Base-by-base conservation (phyloP, 2,797 vertebrate genomes). In the Erpetoichthys calabaricus region DNA sequence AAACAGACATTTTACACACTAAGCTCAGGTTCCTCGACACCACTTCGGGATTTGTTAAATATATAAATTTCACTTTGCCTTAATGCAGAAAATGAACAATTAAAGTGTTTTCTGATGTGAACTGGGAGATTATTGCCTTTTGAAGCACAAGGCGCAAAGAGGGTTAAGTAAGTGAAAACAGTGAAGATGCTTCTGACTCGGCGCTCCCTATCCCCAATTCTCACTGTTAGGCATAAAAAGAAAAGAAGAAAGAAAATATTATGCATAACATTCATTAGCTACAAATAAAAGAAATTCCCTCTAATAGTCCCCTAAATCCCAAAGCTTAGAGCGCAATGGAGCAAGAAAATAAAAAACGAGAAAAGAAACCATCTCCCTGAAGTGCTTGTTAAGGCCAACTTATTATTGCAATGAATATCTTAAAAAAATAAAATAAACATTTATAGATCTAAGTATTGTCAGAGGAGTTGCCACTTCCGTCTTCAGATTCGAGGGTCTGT, bases 341-440 rank as follows among this genome's bases (percentile, higher is more conserved):
- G 75, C 73, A 68, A 79, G 76, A 77, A 81, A 75, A 71, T 80
- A 65, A 70, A 71, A 65, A 64, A 70, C 76, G 78, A 73, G 73
- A 81, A 81, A 82, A 75, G 72, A 85, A 76, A 68, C 86, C 76
- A 73, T 81, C 85, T 92, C 92, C 91, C 89, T 85, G 78, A 92
- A 91, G 91, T 89, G 86, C 89, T 96, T 87, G 88, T 93, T 92
- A 92, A 74, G 82, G 84, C 74, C 84, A 86, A 86, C 85, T 89
- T 84, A 88, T 83, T 77, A 80, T 72, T 76, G 75, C 82, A 82
- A 86, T 86, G 85, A 86, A 79, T 86, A 86, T 83, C 83, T 83
- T 78, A 74, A 75, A 56, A 79, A 82, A 82, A 81, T 77, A 82
- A 86, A 76, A 64, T 66, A 80, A 84, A 80, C 82, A 84, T 79